These are phyloP conservation scores for Piezodorus guildinii DNA, from an alignment of 1,140 invertebrate genomes.

Conservation along the genomic window DNA sequence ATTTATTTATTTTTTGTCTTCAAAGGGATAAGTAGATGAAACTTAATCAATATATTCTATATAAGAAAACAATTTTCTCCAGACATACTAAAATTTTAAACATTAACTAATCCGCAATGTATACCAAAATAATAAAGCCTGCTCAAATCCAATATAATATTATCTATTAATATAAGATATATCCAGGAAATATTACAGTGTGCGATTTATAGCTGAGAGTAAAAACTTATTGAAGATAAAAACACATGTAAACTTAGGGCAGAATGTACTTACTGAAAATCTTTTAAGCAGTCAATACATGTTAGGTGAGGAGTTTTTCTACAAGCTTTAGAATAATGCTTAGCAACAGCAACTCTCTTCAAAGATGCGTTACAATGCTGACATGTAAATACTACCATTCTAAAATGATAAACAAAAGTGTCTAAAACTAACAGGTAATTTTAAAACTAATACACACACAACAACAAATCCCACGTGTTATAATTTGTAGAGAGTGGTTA, in stretches of 20 bases:
- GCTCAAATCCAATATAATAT: not conserved
- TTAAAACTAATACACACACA: no score
- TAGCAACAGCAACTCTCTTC: constrained; percentile 16
- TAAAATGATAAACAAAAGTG: not conserved
- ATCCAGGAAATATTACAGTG: not conserved
- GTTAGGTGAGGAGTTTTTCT: constrained; percentile 7
- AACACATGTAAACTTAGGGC: not conserved
- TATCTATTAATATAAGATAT: no score
- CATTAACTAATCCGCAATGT: not conserved
- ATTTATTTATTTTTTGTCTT: no score
- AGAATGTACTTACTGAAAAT: constrained; percentile 18
- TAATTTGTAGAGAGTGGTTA: no score
- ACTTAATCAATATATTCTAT: no score
- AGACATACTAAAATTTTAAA: not conserved
- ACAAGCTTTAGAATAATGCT: constrained; percentile 3
- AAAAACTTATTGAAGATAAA: not conserved
- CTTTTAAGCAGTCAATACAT: constrained; percentile 20
- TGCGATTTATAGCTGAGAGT: not conserved
- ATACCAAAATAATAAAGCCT: not conserved
- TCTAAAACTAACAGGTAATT: no score
- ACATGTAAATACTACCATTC: constrained; percentile 22
- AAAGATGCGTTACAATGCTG: constrained; percentile 18
- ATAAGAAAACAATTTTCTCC: not conserved
- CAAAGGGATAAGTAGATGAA: no score
- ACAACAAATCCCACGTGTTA: no score